A percentile compares a stretch with the other conserved stretches of the same genome.
Conservation (phyloP, 1,140 invertebrate genomes). For the Caenorhabditis tropicalis region DNA sequence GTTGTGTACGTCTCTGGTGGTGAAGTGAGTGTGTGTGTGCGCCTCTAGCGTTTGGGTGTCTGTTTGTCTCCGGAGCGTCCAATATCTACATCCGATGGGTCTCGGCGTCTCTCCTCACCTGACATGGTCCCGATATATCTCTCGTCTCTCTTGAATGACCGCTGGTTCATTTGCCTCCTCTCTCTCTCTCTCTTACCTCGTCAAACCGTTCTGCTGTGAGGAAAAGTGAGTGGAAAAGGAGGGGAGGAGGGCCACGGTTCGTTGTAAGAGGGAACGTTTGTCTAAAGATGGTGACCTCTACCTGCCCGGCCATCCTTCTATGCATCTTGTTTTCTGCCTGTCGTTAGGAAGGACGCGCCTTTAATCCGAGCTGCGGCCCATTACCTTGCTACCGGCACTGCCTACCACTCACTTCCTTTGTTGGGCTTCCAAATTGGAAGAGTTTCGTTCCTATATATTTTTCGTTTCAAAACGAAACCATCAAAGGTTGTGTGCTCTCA, state of each 20-base stretch:
- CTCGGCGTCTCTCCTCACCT: constrained; percentile 13
- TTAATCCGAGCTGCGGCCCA: constrained; percentile 33
- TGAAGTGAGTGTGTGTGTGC: constrained; percentile 34
- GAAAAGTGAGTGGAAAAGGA: not conserved
- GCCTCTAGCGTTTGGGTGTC: constrained; percentile 33
- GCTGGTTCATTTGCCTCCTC: constrained; percentile 34
- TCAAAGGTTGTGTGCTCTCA: too few species aligned
- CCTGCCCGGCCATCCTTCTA: not conserved
- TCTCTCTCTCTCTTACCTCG: not conserved
- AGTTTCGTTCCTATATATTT: not conserved
- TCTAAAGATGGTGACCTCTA: constrained; percentile 39
- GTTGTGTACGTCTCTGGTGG: constrained; percentile 32
- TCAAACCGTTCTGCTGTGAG: constrained; percentile 18
- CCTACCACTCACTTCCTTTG: not conserved
- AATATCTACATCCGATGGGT: constrained; percentile 30
- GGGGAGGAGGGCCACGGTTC: not conserved
- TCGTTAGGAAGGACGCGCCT: constrained; percentile 34
- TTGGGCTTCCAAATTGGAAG: not conserved
- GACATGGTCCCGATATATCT: not conserved
- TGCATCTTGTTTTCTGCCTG: constrained; percentile 34
- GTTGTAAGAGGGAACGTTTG: constrained; percentile 33
- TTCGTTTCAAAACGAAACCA: too few species aligned
- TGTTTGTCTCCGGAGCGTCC: constrained; percentile 40
- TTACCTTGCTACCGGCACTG: constrained; percentile 2
- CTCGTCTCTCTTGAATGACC: constrained; percentile 20